Evolutionary conservation across 2,797 vertebrate genomes (phyloP).

Genomic region (Denticeps clupeoides): DNA sequence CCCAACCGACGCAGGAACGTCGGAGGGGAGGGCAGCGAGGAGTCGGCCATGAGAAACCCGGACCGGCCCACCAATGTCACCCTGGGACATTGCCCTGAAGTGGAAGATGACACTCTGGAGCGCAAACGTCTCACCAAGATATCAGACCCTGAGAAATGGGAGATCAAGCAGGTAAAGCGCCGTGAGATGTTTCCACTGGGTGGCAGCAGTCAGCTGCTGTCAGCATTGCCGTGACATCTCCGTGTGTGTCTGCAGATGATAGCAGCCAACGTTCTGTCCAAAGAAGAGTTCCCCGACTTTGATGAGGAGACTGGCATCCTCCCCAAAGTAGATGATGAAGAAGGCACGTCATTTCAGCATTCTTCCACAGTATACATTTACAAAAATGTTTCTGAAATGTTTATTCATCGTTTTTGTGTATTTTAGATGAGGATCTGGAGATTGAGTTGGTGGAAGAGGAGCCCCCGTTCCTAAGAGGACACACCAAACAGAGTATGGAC

Average conservation of each 20-base stretch:
- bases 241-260: conserved; percentile 85
- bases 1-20: conserved; percentile 85
- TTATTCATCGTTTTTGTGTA: not conserved
- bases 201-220: conserved; percentile 1
- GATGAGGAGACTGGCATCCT: conserved; percentile 97
- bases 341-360: conserved; percentile 58
- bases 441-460: conserved; percentile 97
- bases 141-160: conserved; percentile 96
- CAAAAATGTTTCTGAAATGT: no score
- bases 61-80: conserved; percentile 88
- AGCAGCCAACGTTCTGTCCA: conserved; percentile 93
- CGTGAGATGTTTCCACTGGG: not conserved
- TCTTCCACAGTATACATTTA: no score
- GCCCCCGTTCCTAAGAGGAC: conserved; percentile 88
- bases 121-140: conserved; percentile 93
- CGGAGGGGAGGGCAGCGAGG: conserved; percentile 72
- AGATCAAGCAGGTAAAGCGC: conserved; percentile 83
- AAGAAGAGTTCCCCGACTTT: conserved; percentile 97
- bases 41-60: conserved; percentile 84
- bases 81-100: conserved; percentile 77
- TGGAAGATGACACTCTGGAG: conserved; percentile 88
- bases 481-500: conserved; percentile 98
- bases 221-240: no score
- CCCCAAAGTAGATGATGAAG: conserved; percentile 95
- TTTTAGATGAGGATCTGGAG: conserved; percentile 89